Conservation (phyloP, 2,113 vertebrate genomes). For the Mellivora capensis region DNA sequence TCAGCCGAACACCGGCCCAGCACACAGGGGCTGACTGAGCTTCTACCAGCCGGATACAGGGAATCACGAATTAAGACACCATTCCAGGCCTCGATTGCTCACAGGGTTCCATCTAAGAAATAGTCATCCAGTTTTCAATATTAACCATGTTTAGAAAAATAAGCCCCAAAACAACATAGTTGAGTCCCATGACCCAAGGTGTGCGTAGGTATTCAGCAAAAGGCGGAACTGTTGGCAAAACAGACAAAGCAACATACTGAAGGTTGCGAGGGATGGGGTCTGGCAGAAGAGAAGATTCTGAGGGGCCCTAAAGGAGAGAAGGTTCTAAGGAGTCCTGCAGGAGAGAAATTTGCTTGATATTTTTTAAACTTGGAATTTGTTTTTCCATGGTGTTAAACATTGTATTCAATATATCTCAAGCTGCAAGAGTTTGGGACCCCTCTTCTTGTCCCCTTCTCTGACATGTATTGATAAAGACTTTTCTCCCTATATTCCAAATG, state of each 20-base stretch:
- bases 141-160: not conserved
- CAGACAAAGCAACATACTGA: not conserved
- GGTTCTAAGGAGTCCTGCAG: not conserved
- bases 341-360: not conserved
- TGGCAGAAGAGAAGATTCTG: not conserved
- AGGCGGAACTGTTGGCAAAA: not conserved
- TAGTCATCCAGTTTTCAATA: not conserved
- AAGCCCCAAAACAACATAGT: too few relatives aligned
- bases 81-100: not conserved
- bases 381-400: not conserved
- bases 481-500: rapidly evolving
- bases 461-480: not conserved
- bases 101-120: not conserved
- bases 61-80: not conserved
- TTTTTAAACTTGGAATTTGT: not conserved
- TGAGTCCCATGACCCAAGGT: not conserved
- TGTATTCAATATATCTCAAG: not conserved
- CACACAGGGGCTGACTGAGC: not conserved
- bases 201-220: not conserved
- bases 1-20: too few relatives aligned
- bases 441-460: not conserved
- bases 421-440: not conserved
- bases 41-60: not conserved
- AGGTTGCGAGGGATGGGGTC: not conserved
- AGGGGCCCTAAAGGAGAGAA: not conserved